These are phyloP conservation scores for Schrankia costaestrigalis DNA, from an alignment of 2,888 invertebrate genomes.

Conservation along the genomic window DNA sequence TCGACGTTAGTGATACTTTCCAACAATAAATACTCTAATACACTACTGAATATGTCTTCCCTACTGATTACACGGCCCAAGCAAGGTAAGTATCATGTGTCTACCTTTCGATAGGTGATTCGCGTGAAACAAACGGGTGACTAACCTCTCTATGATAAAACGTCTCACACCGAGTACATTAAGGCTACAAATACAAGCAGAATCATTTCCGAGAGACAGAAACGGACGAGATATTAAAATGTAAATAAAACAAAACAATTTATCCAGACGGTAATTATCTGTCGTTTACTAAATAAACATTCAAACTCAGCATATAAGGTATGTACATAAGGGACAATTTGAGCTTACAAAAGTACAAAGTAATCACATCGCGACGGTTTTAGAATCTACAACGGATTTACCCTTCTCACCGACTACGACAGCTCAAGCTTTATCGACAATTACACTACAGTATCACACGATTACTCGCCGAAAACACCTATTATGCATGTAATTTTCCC, in stretches of 20 bases:
- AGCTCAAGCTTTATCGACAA: conserved; percentile 74
- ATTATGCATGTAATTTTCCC: conserved; percentile 69
- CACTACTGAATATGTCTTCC: conserved; percentile 66
- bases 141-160: conserved; percentile 38
- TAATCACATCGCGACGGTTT: conserved; percentile 75
- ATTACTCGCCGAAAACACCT: conserved; percentile 71
- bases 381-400: conserved; percentile 74
- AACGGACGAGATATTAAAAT: conserved; percentile 38
- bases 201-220: conserved; percentile 40
- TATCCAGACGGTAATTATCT: conserved; percentile 64
- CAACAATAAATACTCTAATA: conserved; percentile 71
- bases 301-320: conserved; percentile 67
- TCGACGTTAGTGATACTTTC: conserved; percentile 61
- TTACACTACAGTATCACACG: conserved; percentile 74
- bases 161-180: conserved; percentile 39
- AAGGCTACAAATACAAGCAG: conserved; percentile 43
- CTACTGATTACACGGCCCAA: conserved; percentile 71
- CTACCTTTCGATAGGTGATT: conserved; percentile 36
- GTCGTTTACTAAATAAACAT: conserved; percentile 65
- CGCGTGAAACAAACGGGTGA: conserved; percentile 45
- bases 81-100: conserved; percentile 55
- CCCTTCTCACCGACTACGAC: conserved; percentile 74
- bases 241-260: conserved; percentile 60
- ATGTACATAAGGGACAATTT: conserved; percentile 75
- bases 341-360: conserved; percentile 80